Conservation (phyloP, 2,113 vertebrate species). For the Myotis lucifugus region DNA sequence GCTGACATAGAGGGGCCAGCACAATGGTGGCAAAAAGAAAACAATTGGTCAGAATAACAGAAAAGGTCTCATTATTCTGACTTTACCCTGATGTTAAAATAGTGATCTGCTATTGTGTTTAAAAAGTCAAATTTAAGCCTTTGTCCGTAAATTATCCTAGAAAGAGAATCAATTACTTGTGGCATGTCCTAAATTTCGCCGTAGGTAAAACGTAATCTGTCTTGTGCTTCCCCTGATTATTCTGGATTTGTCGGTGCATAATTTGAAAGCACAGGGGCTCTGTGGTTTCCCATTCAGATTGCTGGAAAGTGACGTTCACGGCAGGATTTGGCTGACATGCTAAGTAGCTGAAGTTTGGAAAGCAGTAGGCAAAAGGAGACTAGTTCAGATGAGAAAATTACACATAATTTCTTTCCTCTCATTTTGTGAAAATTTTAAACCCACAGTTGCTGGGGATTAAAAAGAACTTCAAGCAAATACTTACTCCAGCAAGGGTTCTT, state of each 20-base stretch:
- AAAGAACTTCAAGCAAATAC: conserved; percentile 26
- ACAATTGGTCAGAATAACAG: not conserved
- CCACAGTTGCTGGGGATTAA: conserved; percentile 4
- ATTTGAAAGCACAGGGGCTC: conserved; percentile 34
- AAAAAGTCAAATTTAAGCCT: conserved; percentile 13
- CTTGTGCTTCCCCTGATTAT: conserved; percentile 14
- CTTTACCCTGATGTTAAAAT: not conserved
- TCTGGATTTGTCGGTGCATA: conserved; percentile 41
- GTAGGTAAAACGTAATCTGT: conserved; percentile 40
- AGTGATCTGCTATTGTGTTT: not conserved
- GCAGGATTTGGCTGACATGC: not conserved
- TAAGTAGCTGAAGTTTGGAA: conserved; percentile 6
- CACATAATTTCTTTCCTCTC: conserved; percentile 44
- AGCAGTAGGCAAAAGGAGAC: not conserved
- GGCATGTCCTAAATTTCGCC: conserved; percentile 13
- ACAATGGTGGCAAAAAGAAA: not conserved
- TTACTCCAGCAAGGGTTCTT: not conserved
- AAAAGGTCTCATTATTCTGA: not conserved
- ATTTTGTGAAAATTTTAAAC: conserved; percentile 31
- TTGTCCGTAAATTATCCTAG: conserved; percentile 45
- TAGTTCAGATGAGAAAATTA: conserved; percentile 53
- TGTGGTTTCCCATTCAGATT: not conserved
- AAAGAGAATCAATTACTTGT: conserved; percentile 54
- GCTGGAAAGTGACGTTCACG: not conserved
- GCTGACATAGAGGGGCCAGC: not conserved